Conservation (phyloP, 2,797 vertebrate genomes). For the Chaunax sp. region DNA sequence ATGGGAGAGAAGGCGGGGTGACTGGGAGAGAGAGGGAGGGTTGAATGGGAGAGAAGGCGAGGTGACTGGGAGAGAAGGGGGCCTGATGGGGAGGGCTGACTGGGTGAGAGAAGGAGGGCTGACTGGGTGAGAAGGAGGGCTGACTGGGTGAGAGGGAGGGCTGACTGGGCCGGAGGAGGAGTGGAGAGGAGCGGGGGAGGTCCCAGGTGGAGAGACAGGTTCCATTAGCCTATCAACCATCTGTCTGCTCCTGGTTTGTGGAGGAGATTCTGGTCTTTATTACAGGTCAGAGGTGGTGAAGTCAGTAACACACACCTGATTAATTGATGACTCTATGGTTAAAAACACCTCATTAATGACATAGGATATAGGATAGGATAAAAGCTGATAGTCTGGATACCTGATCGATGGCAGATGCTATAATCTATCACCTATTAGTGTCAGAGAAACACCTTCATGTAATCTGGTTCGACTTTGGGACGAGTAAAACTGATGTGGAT, state of each 20-base stretch:
- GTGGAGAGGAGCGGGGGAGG: slow-evolving; percentile 51
- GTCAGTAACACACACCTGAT: fast-evolving
- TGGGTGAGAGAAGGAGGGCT: slow-evolving; percentile 4
- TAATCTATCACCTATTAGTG: too few relatives aligned
- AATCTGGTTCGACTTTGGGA: too few relatives aligned
- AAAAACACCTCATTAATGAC: too few relatives aligned
- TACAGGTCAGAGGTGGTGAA: background rate
- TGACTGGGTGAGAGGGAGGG: background rate
- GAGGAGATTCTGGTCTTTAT: background rate
- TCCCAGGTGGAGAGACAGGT: slow-evolving; percentile 58
- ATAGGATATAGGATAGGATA: too few relatives aligned
- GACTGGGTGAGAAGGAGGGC: slow-evolving; percentile 22
- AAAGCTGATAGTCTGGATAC: too few relatives aligned
- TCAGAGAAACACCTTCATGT: too few relatives aligned
- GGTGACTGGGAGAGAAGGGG: slow-evolving; percentile 43
- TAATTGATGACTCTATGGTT: too few relatives aligned
- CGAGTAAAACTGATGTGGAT: too few relatives aligned
- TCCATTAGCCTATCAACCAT: too few relatives aligned
- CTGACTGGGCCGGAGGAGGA: slow-evolving; percentile 46
- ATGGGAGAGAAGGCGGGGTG: slow-evolving; percentile 49
- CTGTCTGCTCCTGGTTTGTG: background rate
- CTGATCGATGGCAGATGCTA: too few relatives aligned
- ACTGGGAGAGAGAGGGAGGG: background rate
- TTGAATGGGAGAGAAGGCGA: slow-evolving; percentile 50
- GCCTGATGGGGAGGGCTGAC: slow-evolving; percentile 58